A percentile compares a stretch with the other conserved stretches of the same genome.
These are phyloP conservation scores for Drosophila histrio DNA, from an alignment of 2,888 invertebrate species.

Conservation along the genomic window DNA sequence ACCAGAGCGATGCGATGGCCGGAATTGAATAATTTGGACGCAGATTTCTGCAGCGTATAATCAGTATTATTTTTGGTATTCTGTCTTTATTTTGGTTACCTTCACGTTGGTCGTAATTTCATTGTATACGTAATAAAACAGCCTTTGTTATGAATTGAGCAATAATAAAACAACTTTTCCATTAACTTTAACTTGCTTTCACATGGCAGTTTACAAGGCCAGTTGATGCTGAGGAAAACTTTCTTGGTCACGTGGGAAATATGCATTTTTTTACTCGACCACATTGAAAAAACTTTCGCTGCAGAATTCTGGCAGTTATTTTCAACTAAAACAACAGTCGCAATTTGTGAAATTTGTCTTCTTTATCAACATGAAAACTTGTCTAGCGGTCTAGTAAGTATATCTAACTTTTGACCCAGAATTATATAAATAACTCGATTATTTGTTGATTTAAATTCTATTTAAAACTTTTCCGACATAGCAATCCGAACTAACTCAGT, in stretches of 20 bases:
- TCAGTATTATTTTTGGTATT: neutral
- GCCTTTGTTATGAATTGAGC: neutral
- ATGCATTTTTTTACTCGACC: slow-evolving; percentile 28
- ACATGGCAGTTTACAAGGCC: slow-evolving; percentile 1
- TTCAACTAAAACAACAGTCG: slow-evolving; percentile 3
- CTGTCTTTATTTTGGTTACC: neutral
- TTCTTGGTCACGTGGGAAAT: slow-evolving; percentile 58
- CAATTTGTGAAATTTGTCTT: slow-evolving; percentile 8
- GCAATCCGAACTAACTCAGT: slow-evolving; percentile 9
- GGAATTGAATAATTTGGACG: neutral
- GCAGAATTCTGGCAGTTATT: slow-evolving; percentile 10
- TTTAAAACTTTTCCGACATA: slow-evolving; percentile 5
- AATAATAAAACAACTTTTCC: slow-evolving; percentile 10
- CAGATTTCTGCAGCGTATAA: neutral
- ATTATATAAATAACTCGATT: neutral
- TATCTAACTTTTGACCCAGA: neutral
- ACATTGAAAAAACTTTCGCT: slow-evolving; percentile 22
- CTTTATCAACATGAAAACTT: neutral
- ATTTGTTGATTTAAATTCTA: neutral
- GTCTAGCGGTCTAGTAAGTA: neutral
- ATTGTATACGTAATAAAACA: slow-evolving; percentile 35
- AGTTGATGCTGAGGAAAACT: slow-evolving; percentile 37
- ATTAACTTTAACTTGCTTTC: slow-evolving; percentile 34
- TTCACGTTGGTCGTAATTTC: neutral
- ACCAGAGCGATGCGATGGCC: slow-evolving; percentile 41